Conservation (phyloP, 2,888 invertebrate genomes). For the Chorisops tibialis region DNA sequence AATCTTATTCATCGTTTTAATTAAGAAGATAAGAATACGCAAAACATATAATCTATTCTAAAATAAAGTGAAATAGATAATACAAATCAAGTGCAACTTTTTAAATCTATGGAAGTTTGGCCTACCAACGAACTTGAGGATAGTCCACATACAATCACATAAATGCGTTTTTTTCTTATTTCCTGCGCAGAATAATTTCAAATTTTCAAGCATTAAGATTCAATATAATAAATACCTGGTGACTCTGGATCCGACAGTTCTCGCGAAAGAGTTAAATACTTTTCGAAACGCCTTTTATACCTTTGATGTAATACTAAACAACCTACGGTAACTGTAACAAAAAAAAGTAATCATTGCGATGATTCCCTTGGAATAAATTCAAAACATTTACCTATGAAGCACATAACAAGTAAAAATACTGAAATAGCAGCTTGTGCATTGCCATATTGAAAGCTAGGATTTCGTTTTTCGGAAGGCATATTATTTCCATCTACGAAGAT, state of each 20-base stretch:
- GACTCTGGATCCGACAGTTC: constrained; percentile 56
- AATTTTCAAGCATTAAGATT: too few relatives aligned
- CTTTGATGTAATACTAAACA: constrained; percentile 81
- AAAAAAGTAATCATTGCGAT: background rate
- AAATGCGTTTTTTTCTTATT: too few relatives aligned
- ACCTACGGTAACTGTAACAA: constrained; percentile 67
- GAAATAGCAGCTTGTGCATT: constrained; percentile 74
- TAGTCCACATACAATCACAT: too few relatives aligned
- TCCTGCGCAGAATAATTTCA: too few relatives aligned
- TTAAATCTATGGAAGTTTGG: background rate
- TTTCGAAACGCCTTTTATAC: constrained; percentile 68
- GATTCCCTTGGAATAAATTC: background rate
- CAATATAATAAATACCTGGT: constrained; percentile 37
- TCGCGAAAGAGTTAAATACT: constrained; percentile 60
- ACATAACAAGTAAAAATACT: constrained; percentile 71
- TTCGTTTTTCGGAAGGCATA: constrained; percentile 58
- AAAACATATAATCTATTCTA: background rate
- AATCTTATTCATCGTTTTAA: too few relatives aligned
- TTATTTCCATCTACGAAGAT: constrained; percentile 57
- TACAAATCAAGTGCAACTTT: background rate
- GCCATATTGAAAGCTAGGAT: constrained; percentile 76
- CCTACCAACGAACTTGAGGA: too few relatives aligned
- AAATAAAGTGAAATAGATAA: background rate
- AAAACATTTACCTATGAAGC: constrained; percentile 66
- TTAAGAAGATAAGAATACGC: background rate